Conservation (phyloP, 2,113 vertebrate genomes). For the Callionymus lyra region DNA sequence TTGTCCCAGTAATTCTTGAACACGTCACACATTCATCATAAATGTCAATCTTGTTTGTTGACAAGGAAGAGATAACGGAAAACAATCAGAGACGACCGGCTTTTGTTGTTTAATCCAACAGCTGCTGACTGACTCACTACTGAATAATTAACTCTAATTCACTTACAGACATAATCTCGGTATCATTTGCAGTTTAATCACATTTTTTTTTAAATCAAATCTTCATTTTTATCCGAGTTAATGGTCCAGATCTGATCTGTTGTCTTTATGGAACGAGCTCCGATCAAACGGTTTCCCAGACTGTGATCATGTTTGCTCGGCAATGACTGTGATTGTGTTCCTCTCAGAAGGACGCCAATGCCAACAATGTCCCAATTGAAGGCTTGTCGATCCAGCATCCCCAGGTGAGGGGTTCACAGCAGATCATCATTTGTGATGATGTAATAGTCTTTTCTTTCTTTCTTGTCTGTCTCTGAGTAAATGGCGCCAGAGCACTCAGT, state of each 20-base stretch:
- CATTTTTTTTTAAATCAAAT: too few species aligned
- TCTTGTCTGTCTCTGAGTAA: neutral
- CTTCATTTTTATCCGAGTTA: too few species aligned
- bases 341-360: slow-evolving; percentile 65
- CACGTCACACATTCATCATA: too few species aligned
- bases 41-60: too few species aligned
- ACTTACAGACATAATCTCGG: too few species aligned
- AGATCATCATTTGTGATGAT: slow-evolving; percentile 53
- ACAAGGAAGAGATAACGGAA: too few species aligned
- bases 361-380: slow-evolving; percentile 70
- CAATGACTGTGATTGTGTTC: slow-evolving; percentile 39
- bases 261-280: slow-evolving; percentile 14
- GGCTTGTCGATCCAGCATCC: slow-evolving; percentile 74
- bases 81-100: too few species aligned
- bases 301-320: slow-evolving; percentile 30
- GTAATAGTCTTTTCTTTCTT: slow-evolving; percentile 37
- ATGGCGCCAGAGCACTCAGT: slow-evolving; percentile 19
- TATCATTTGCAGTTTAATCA: too few species aligned
- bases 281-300: slow-evolving; percentile 26
- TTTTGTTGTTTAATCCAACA: too few species aligned
- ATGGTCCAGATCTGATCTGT: neutral
- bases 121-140: too few species aligned
- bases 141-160: too few species aligned
- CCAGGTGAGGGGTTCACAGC: slow-evolving; percentile 63
- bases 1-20: neutral